A percentile compares a stretch with the other conserved stretches of the same genome.
These are phyloP conservation scores for Leptinotarsa haldemani DNA, from an alignment of 2,888 invertebrate genomes.

Conservation along the genomic window DNA sequence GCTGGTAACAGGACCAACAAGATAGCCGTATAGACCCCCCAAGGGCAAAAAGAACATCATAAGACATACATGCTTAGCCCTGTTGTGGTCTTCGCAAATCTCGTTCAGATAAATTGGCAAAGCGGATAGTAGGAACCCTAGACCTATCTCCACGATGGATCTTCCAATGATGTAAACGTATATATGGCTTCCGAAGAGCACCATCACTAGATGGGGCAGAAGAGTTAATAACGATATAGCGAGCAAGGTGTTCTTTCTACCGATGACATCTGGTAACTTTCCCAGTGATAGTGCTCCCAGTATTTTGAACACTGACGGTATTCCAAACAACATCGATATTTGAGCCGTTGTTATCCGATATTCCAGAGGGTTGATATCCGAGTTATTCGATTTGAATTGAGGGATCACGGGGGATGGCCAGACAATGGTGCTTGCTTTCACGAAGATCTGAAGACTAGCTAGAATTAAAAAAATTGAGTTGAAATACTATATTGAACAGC, in stretches of 20 bases:
- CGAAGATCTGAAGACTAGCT: slow-evolving; percentile 65
- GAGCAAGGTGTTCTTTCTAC: slow-evolving; percentile 69
- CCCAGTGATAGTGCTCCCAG: slow-evolving; percentile 39
- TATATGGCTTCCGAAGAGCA: slow-evolving; percentile 32
- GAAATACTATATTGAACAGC: no score
- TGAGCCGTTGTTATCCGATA: slow-evolving; percentile 46
- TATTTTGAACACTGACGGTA: slow-evolving; percentile 29
- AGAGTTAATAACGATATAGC: slow-evolving; percentile 73
- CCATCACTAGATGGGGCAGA: slow-evolving; percentile 59
- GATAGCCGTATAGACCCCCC: slow-evolving; percentile 38
- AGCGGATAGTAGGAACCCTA: slow-evolving; percentile 55
- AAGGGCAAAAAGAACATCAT: slow-evolving; percentile 29
- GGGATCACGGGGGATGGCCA: slow-evolving; percentile 59
- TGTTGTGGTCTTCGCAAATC: slow-evolving; percentile 54
- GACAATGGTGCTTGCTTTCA: slow-evolving; percentile 62
- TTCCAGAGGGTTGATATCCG: slow-evolving; percentile 55
- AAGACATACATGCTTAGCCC: slow-evolving; percentile 76
- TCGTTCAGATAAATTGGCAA: slow-evolving; percentile 83
- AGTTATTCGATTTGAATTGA: slow-evolving; percentile 22
- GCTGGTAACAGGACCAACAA: slow-evolving; percentile 32
- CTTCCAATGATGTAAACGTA: slow-evolving; percentile 65
- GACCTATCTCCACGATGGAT: background rate
- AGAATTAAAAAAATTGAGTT: slow-evolving; percentile 11
- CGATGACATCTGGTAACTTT: slow-evolving; percentile 40
- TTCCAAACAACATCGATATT: background rate